These are phyloP conservation scores for Alouatta palliata DNA, from an alignment of 2,113 vertebrate species.

Conservation along the genomic window DNA sequence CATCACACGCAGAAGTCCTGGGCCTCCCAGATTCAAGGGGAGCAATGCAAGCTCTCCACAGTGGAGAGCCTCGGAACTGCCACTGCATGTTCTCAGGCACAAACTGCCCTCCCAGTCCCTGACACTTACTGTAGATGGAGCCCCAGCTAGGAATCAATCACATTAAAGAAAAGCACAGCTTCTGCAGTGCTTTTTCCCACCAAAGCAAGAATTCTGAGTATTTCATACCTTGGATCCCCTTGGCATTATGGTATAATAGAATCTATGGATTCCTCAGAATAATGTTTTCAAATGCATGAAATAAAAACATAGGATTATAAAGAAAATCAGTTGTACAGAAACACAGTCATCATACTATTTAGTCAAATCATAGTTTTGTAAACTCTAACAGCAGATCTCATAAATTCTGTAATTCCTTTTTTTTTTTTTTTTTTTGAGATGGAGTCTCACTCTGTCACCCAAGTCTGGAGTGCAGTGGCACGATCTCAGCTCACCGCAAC, in stretches of 20 bases:
- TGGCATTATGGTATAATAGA: neutral
- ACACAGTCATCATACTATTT: neutral
- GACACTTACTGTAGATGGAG: neutral
- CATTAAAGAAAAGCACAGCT: neutral
- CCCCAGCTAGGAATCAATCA: neutral
- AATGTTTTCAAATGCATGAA: neutral
- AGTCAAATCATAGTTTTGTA: conserved; percentile 20
- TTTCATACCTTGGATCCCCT: neutral
- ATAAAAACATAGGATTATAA: neutral
- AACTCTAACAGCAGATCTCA: neutral
- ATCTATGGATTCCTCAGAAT: neutral
- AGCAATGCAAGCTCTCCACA: neutral
- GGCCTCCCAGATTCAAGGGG: neutral
- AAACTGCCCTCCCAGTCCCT: neutral
- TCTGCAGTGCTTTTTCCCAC: neutral
- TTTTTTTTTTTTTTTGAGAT: too few relatives aligned
- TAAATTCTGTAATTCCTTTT: neutral
- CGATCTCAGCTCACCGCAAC: too few relatives aligned
- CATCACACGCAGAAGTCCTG: neutral
- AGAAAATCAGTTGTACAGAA: conserved; percentile 8
- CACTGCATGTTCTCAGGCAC: neutral
- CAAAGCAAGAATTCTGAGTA: neutral
- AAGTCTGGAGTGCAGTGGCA: too few relatives aligned
- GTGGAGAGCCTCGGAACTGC: neutral
- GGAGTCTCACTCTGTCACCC: too few relatives aligned